These are phyloP conservation scores for Tapera naevia DNA, from an alignment of 2,797 vertebrate genomes.

Conservation along the genomic window DNA sequence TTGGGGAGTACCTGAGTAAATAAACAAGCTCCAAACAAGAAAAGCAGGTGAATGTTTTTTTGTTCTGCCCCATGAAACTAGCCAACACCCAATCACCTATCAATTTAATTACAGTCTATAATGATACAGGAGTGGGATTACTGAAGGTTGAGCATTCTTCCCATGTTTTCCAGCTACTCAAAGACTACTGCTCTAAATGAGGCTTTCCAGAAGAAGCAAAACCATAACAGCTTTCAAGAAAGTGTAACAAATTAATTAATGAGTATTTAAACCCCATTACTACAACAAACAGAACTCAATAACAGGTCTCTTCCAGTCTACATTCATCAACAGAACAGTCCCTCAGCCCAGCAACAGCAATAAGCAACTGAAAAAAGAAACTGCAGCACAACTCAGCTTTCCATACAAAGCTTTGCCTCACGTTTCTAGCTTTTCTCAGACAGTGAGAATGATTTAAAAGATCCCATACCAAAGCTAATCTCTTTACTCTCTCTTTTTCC, in stretches of 20 bases:
- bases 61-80: background rate
- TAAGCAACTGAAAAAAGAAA: background rate
- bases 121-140: background rate
- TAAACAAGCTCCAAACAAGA: background rate
- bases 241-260: fast-evolving
- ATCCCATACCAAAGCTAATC: background rate
- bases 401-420: background rate
- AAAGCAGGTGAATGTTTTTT: background rate
- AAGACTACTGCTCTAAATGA: background rate
- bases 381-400: background rate
- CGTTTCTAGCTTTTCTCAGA: background rate
- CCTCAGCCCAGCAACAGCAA: background rate
- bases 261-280: background rate
- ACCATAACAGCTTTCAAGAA: fast-evolving
- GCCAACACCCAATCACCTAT: background rate
- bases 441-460: background rate
- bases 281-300: background rate
- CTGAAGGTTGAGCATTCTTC: background rate
- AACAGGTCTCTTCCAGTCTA: background rate
- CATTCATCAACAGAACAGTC: fast-evolving
- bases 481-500: too few relatives aligned
- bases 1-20: background rate
- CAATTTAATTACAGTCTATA: background rate
- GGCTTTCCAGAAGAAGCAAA: background rate
- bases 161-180: fast-evolving